phyloP scores from a whole-genome alignment of 2,113 vertebrate species.

The Macaca fascicularis region T2T-MFA8v1.1 NC_088378.1:135681501-135682000 shows the following conservation, averaged over 20 bases:
- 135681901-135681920: not conserved
- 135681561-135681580: not conserved
- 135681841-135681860: not conserved
- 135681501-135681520: slow-evolving; percentile 74
- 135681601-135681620: not conserved
- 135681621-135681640: not conserved
- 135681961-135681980: not conserved
- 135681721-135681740: not conserved
- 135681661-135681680: not conserved
- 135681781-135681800: not conserved
- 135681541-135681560: slow-evolving; percentile 82
- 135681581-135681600: not conserved
- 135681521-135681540: slow-evolving; percentile 72
- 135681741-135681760: not conserved
- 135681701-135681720: not conserved
- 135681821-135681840: not conserved
- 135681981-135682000: not conserved
- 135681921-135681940: not conserved
- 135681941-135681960: not conserved
- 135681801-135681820: slow-evolving; percentile 1
- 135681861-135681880: not conserved
- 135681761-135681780: not conserved
- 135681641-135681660: not conserved
- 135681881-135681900: not conserved
- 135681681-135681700: not conserved